Evolutionary conservation across 1,140 invertebrate species (phyloP).

Genomic region (Drosophila micromelanica): DNA sequence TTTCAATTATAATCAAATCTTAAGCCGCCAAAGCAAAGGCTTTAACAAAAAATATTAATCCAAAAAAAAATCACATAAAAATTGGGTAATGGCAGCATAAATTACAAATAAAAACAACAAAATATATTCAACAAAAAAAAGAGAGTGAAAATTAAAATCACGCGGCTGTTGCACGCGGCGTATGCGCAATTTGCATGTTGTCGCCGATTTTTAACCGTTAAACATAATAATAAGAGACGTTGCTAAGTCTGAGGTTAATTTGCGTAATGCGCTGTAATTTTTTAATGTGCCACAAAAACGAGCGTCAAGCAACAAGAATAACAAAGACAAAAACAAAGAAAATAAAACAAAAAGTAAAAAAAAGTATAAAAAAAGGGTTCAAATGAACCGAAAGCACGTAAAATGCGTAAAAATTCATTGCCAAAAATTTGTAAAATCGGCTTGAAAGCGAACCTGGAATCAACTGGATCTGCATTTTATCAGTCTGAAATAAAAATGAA

Average conservation of each 20-base stretch:
- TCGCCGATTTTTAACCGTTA: conserved; percentile 4
- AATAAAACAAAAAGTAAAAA: conserved; percentile 2
- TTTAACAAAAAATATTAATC: background rate
- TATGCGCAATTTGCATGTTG: conserved; percentile 57
- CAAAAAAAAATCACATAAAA: conserved; percentile 1
- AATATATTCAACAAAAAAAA: background rate
- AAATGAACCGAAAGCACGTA: conserved; percentile 51
- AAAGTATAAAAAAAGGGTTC: conserved; percentile 48
- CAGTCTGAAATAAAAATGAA: conserved; percentile 36
- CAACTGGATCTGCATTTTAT: background rate
- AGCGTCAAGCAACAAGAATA: conserved; percentile 21
- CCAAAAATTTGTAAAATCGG: conserved; percentile 56
- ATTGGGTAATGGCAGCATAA: background rate
- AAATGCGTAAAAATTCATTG: conserved; percentile 71
- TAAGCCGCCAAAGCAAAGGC: conserved; percentile 14
- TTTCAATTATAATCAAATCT: conserved; percentile 18
- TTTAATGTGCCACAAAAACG: conserved; percentile 66
- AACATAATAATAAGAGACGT: conserved; percentile 45
- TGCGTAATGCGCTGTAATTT: conserved; percentile 77
- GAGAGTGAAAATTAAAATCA: conserved; percentile 32
- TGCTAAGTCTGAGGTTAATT: conserved; percentile 80
- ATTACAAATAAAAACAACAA: conserved; percentile 4
- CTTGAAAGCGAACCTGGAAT: conserved; percentile 9
- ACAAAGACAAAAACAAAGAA: conserved; percentile 3
- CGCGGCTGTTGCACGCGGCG: conserved; percentile 25